Evolutionary conservation across 2,113 vertebrate species (phyloP).

Genomic region (Dromas ardeola): DNA sequence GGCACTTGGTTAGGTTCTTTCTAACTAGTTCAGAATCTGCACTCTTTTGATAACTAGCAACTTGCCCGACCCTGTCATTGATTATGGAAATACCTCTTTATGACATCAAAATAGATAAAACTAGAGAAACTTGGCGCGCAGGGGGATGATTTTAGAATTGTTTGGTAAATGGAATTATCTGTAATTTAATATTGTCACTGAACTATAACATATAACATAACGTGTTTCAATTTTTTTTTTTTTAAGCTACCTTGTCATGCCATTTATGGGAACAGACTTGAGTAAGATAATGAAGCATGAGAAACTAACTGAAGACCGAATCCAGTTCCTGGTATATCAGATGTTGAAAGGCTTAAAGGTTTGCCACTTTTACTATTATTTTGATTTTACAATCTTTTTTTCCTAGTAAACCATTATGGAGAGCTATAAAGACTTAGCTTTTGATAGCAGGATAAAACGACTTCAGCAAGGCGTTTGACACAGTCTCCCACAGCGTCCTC

Average conservation of each 20-base stretch:
- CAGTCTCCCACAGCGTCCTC: no score
- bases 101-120: not conserved
- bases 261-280: slow-evolving; percentile 85
- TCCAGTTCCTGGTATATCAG: slow-evolving; percentile 96
- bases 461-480: no score
- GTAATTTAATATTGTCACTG: not conserved
- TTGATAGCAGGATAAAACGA: not conserved
- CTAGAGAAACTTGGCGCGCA: not conserved
- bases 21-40: not conserved
- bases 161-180: not conserved
- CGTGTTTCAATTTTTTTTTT: not conserved
- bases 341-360: slow-evolving; percentile 95
- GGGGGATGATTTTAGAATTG: not conserved
- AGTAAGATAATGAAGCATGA: slow-evolving; percentile 87
- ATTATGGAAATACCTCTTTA: not conserved
- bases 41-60: not conserved
- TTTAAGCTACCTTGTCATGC: slow-evolving; percentile 83
- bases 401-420: not conserved
- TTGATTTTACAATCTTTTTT: not conserved
- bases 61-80: not conserved
- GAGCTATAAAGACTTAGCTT: not conserved
- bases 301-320: slow-evolving; percentile 88
- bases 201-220: not conserved
- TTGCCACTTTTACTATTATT: not conserved
- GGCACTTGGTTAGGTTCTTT: not conserved